Conservation (phyloP, 1,140 invertebrate genomes). For the Lordiphosa stackelbergi region DNA sequence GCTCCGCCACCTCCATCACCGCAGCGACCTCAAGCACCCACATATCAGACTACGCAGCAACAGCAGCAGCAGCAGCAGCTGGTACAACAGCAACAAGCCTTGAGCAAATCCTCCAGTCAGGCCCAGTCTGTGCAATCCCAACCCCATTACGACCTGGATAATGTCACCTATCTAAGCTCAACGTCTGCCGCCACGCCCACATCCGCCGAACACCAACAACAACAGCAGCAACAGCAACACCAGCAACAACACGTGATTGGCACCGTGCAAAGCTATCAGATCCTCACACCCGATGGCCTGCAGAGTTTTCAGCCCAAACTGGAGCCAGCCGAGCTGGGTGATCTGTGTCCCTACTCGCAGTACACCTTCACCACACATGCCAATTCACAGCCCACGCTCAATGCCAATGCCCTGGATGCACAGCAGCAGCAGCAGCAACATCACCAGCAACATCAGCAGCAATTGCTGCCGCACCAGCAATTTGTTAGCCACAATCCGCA, state of each 20-base stretch:
- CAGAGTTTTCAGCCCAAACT: constrained; percentile 73
- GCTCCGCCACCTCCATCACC: constrained; percentile 13
- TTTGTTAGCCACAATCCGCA: constrained; percentile 58
- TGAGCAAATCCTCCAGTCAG: constrained; percentile 40
- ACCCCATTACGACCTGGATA: constrained; percentile 69
- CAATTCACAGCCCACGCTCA: constrained; percentile 57
- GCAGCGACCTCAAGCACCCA: constrained; percentile 47
- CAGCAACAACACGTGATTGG: constrained; percentile 72
- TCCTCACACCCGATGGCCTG: constrained; percentile 69
- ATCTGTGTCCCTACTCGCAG: constrained; percentile 70
- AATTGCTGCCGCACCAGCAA: constrained; percentile 56
- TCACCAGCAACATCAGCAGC: constrained; percentile 51
- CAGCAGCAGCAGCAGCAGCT: constrained; percentile 37
- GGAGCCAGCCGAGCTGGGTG: constrained; percentile 51
- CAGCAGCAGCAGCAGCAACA: constrained; percentile 49
- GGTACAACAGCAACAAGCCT: constrained; percentile 38
- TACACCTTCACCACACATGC: constrained; percentile 69
- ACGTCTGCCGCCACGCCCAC: constrained; percentile 59
- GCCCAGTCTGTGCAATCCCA: constrained; percentile 47
- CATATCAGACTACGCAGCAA: constrained; percentile 53
- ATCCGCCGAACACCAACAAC: constrained; percentile 39
- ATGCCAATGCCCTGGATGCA: constrained; percentile 57
- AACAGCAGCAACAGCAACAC: constrained; percentile 44
- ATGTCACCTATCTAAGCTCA: constrained; percentile 67
- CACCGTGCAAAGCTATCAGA: constrained; percentile 75